A percentile compares a stretch with the other conserved stretches of the same genome.
Conservation (phyloP, 2,113 vertebrate species). For the Struthidea cinerea region DNA sequence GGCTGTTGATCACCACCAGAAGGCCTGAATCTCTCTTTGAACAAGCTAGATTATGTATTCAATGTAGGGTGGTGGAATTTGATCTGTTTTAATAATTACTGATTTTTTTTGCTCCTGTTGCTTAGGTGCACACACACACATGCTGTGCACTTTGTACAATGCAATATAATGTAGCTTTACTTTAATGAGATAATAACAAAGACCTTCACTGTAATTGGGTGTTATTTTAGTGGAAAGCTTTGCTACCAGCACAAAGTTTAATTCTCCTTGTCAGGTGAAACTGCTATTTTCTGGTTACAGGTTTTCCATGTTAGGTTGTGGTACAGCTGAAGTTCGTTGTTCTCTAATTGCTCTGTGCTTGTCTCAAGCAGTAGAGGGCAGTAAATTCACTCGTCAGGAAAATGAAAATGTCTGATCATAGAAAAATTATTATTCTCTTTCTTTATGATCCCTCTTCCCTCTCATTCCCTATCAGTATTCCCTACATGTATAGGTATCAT, state of each 20-base stretch:
- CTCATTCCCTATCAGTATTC: not conserved
- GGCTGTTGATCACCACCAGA: not conserved
- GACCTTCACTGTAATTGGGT: not conserved
- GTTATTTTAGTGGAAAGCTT: not conserved
- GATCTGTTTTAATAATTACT: not conserved
- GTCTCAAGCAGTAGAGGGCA: conserved; percentile 60
- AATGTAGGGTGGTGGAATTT: not conserved
- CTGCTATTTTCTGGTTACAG: not conserved
- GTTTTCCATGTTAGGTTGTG: not conserved
- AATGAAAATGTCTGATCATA: not conserved
- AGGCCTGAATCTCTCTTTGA: not conserved
- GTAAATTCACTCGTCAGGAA: not conserved
- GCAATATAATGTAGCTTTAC: not conserved
- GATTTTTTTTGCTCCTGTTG: not conserved
- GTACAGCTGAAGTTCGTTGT: not conserved
- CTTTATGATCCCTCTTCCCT: not conserved
- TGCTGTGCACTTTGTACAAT: not conserved
- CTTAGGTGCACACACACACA: not conserved
- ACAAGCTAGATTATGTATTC: not conserved
- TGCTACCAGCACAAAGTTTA: not conserved
- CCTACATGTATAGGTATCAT: not conserved
- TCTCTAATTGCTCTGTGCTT: not conserved
- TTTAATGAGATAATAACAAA: not conserved
- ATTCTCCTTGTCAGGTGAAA: not conserved
- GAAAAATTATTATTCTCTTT: not conserved